Percentiles rank a stretch among this genome's conserved stretches.
Evolutionary conservation across 2,113 vertebrate genomes (phyloP).

Genomic region (Zeus faber): DNA sequence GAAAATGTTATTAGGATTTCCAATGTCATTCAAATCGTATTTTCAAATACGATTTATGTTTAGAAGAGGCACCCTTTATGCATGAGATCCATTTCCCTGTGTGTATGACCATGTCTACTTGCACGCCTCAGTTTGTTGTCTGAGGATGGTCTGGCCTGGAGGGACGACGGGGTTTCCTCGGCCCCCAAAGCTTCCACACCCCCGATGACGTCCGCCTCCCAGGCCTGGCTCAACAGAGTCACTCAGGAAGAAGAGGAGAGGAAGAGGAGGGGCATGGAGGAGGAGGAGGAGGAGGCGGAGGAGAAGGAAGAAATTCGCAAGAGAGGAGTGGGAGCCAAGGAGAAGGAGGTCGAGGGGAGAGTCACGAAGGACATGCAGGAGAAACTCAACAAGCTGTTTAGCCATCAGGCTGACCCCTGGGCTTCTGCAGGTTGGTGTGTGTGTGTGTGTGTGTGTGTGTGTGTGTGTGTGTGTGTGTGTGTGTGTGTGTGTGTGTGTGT

Average conservation of each 20-base stretch:
- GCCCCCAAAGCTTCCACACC: slow-evolving; percentile 46
- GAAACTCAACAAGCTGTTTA: slow-evolving; percentile 85
- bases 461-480: too few relatives aligned
- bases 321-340: slow-evolving; percentile 51
- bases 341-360: slow-evolving; percentile 42
- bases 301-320: slow-evolving; percentile 37
- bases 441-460: too few relatives aligned
- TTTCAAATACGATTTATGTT: too few relatives aligned
- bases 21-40: too few relatives aligned
- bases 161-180: slow-evolving; percentile 43
- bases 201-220: slow-evolving; percentile 40
- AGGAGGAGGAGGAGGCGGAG: slow-evolving; percentile 65
- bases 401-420: slow-evolving; percentile 85
- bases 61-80: not conserved
- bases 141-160: slow-evolving; percentile 60
- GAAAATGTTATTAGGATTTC: not conserved
- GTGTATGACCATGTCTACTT: not conserved
- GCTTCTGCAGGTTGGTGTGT: slow-evolving; percentile 74
- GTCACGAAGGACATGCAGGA: slow-evolving; percentile 83
- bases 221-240: slow-evolving; percentile 74
- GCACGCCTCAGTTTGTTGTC: slow-evolving; percentile 50
- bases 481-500: too few relatives aligned
- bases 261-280: slow-evolving; percentile 73
- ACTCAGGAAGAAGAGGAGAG: slow-evolving; percentile 83
- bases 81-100: slow-evolving; percentile 4